phyloP scores from a whole-genome alignment of 2,113 vertebrate species.

The Xyrauchen texanus region DNA sequence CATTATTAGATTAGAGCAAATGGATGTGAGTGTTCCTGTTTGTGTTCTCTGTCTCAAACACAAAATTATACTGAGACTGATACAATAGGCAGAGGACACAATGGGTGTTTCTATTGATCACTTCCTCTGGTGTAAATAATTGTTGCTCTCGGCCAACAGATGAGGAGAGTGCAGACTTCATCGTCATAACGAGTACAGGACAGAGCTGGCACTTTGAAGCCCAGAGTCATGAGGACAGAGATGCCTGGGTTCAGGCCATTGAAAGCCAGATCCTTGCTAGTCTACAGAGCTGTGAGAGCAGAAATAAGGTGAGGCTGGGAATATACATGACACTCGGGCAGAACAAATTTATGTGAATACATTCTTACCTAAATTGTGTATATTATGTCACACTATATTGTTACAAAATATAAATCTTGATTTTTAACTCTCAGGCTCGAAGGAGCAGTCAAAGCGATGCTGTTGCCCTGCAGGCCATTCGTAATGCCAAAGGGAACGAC shows the following conservation, averaged over 20 bases:
- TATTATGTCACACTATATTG: not conserved
- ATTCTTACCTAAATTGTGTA: too few relatives aligned
- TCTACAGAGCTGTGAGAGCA: constrained; percentile 93
- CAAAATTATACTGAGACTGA: constrained; percentile 40
- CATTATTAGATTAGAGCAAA: constrained; percentile 43
- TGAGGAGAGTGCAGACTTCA: constrained; percentile 94
- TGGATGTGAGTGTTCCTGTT: constrained; percentile 19
- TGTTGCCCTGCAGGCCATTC: constrained; percentile 90
- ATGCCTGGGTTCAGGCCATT: constrained; percentile 92
- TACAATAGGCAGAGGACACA: constrained; percentile 25
- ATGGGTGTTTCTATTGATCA: constrained; percentile 20
- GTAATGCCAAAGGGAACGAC: constrained; percentile 91
- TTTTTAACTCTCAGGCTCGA: constrained; percentile 74
- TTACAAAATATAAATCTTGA: not conserved
- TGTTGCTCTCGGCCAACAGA: constrained; percentile 64
- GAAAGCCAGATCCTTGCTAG: constrained; percentile 97
- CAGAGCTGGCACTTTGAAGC: constrained; percentile 98
- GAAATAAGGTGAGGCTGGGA: constrained; percentile 83
- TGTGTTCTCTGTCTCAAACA: constrained; percentile 20
- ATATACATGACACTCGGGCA: not conserved
- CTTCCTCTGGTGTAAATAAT: constrained; percentile 25
- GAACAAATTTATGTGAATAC: not conserved
- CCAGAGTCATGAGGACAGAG: constrained; percentile 87
- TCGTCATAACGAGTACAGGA: constrained; percentile 92
- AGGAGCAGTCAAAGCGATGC: constrained; percentile 95